Conservation (phyloP, 2,797 vertebrate species). For the Mormyrus proboscirostris region DNA sequence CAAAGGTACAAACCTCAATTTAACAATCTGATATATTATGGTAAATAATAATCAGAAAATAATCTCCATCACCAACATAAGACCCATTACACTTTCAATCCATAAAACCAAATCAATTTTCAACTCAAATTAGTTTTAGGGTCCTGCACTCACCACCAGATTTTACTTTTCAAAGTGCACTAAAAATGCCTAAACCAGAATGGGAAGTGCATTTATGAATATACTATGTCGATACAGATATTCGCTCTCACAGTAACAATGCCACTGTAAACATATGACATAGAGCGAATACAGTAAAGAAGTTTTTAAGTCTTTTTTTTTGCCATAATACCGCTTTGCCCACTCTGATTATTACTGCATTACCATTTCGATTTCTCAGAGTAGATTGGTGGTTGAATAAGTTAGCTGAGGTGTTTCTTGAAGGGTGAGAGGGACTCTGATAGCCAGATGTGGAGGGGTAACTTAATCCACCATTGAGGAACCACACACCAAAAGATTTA, state of each 20-base stretch:
- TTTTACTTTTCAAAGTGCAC: not conserved
- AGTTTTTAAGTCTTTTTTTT: not conserved
- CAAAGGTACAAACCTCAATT: too few relatives aligned
- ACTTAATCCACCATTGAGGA: not conserved
- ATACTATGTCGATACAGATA: not conserved
- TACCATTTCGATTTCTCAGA: not conserved
- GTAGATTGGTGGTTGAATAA: not conserved
- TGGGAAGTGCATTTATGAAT: not conserved
- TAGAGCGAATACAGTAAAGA: not conserved
- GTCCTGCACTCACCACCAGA: not conserved
- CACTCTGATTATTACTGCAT: not conserved
- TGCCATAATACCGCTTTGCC: not conserved
- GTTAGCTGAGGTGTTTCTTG: not conserved
- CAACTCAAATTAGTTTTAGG: too few relatives aligned
- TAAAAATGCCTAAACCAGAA: not conserved
- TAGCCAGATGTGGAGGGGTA: not conserved
- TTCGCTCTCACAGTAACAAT: not conserved
- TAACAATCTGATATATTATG: too few relatives aligned
- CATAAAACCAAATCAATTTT: too few relatives aligned
- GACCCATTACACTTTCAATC: too few relatives aligned
- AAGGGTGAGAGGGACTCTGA: not conserved
- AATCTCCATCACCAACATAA: too few relatives aligned
- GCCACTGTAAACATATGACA: not conserved
- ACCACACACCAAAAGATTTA: not conserved
- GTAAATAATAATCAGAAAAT: too few relatives aligned